Evolutionary conservation across 2,888 invertebrate species (phyloP).

Genomic region (Torymus tubicola): DNA sequence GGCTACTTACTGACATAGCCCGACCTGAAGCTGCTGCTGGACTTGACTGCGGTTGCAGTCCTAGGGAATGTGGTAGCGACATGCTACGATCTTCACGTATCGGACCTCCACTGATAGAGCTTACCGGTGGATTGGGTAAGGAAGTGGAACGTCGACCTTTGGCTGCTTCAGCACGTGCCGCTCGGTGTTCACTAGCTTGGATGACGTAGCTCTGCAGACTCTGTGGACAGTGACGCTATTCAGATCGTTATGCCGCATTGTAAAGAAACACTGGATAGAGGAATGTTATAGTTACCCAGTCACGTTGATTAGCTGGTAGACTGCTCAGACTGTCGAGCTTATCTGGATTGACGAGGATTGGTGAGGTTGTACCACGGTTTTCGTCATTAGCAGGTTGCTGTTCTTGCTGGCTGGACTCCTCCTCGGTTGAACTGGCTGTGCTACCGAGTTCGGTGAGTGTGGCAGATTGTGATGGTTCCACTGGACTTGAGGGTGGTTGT

Average conservation of each 20-base stretch:
- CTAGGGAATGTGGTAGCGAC: constrained; percentile 67
- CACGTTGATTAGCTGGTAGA: constrained; percentile 60
- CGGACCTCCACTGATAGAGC: constrained; percentile 1
- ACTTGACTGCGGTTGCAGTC: constrained; percentile 7
- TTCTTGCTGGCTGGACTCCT: constrained; percentile 65
- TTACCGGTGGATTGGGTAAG: constrained; percentile 63
- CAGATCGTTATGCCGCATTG: too few relatives aligned
- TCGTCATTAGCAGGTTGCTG: constrained; percentile 61
- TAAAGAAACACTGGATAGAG: too few relatives aligned
- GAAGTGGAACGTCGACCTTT: constrained; percentile 64
- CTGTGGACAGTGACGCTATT: constrained; percentile 65
- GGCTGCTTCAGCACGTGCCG: constrained; percentile 60
- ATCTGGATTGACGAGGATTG: constrained; percentile 72
- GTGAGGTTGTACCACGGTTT: constrained; percentile 70
- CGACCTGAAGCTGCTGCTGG: constrained; percentile 59
- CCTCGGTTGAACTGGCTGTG: background rate
- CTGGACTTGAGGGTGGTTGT: background rate
- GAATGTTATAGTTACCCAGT: constrained; percentile 54
- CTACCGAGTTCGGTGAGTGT: background rate
- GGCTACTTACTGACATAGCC: constrained; percentile 62
- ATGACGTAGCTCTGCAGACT: constrained; percentile 67
- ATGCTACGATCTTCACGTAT: constrained; percentile 69
- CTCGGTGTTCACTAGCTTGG: constrained; percentile 66
- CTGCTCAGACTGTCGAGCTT: constrained; percentile 65
- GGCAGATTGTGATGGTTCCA: background rate